Evolutionary conservation across 2,797 vertebrate genomes (phyloP), one percentile per base, ranked within the genome.

Genomic region (Semotilus atromaculatus): DNA sequence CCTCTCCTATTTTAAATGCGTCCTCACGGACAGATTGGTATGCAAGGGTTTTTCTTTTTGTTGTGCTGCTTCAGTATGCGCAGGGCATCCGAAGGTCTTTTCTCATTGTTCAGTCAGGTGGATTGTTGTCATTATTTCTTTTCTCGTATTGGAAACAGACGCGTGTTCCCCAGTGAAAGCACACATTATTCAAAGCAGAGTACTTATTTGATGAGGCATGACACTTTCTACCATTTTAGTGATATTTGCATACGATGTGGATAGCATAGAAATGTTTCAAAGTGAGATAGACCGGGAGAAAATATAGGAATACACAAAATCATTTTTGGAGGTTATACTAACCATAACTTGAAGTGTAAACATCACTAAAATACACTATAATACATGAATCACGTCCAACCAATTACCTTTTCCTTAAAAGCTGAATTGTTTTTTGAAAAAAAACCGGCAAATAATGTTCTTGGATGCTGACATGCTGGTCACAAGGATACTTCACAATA

Each of bases 171-270:
- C 31, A 4, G 18, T 40, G 68, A 64, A 84, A 75, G 72, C 80
- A 55, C 70, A 66, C 60, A 79, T 55, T 86, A 80, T 84, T 86
- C 58, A 79, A 64, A 83, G 81, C 23, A 62, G 67, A 71, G 67
- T 80, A 45, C 31, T 83, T 83, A 66, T 83, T 83, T 83, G 82
- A 76, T 76, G 53, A 80, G 78, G 45, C 55, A 64, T 80, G 55
- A 51, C 79, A 85, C 55, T 64, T 80, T 80, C 43, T 73, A 38
- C 67, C 43, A 74, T 85, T 80, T 73, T 66, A 51, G 58, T 40
- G 36, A 85, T 80, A 43, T 80, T 80, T 85, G 70, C 40, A 53
- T 48, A 85, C 45, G 3, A 72, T 66, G 21, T 45, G 71, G 45
- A 67, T 53, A n/a, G 60, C 45, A 66, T 82, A 29, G 58, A 74